Conservation (phyloP, 1,140 invertebrate species). For the Theocolax elegans region DNA sequence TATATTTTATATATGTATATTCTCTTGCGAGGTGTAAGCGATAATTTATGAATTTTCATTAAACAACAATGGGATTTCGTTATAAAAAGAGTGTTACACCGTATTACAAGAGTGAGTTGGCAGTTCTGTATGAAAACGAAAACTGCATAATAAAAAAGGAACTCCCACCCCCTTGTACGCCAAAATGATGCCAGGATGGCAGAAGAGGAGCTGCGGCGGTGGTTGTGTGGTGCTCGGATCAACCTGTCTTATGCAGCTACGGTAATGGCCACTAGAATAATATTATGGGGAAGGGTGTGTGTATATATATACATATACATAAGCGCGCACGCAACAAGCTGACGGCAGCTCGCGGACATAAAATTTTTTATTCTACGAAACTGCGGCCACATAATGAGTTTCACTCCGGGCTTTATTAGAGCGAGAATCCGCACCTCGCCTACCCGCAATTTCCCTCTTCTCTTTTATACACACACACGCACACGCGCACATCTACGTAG, state of each 20-base stretch:
- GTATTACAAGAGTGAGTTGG: neutral
- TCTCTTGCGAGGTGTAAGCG: neutral
- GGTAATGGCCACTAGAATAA: conserved; percentile 35
- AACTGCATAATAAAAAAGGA: conserved; percentile 31
- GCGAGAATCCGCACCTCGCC: conserved; percentile 3
- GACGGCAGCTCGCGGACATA: conserved; percentile 19
- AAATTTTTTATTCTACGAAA: conserved; percentile 30
- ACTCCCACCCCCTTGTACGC: neutral
- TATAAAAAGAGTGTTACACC: neutral
- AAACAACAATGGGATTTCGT: neutral
- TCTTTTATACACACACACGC: neutral
- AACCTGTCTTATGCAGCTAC: conserved; percentile 20
- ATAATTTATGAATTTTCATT: conserved; percentile 34
- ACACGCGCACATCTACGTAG: too few relatives aligned
- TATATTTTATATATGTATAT: too few relatives aligned
- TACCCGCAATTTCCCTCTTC: too few relatives aligned
- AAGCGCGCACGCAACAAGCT: conserved; percentile 19
- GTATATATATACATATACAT: neutral
- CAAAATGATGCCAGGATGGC: conserved; percentile 5
- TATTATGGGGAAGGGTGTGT: neutral
- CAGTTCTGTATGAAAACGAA: conserved; percentile 21
- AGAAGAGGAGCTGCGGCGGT: neutral
- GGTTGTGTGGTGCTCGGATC: neutral
- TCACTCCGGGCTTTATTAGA: conserved; percentile 32
- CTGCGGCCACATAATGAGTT: conserved; percentile 31